A percentile compares a stretch with the other conserved stretches of the same genome.
Conservation (phyloP, 2,113 vertebrate genomes). For the Camelus dromedarius region DNA sequence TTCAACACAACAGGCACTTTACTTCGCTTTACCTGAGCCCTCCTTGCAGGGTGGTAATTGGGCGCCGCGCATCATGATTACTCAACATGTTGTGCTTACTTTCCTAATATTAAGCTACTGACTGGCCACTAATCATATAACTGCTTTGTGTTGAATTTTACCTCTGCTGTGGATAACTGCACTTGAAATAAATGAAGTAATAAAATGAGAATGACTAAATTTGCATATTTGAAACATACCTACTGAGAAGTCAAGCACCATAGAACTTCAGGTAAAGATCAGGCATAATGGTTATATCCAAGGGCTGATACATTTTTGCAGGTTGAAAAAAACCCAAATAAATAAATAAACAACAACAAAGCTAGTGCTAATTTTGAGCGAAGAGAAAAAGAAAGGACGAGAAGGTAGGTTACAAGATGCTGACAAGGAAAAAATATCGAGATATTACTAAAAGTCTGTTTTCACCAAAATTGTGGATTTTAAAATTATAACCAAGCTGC, state of each 20-base stretch:
- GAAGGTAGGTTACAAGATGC: not conserved
- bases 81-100: not conserved
- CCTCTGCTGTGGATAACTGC: not conserved
- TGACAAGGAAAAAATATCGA: not conserved
- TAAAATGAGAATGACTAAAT: not conserved
- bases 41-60: not conserved
- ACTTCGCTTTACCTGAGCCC: not conserved
- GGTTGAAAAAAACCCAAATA: not conserved
- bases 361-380: not conserved
- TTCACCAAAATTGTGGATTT: not conserved
- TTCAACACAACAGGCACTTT: rapidly evolving
- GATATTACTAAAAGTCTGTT: not conserved
- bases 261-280: not conserved
- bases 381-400: not conserved
- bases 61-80: rapidly evolving
- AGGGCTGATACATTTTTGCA: not conserved
- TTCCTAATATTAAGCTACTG: not conserved
- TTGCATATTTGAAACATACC: not conserved
- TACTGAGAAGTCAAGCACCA: not conserved
- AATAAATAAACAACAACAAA: not conserved
- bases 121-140: not conserved
- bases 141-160: not conserved
- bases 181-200: not conserved
- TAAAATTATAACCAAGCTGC: not conserved
- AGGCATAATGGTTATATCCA: not conserved